Percentiles rank a stretch among this genome's conserved stretches.
These are phyloP conservation scores for Acleris holmiana DNA, from an alignment of 2,888 invertebrate species.

Conservation along the genomic window DNA sequence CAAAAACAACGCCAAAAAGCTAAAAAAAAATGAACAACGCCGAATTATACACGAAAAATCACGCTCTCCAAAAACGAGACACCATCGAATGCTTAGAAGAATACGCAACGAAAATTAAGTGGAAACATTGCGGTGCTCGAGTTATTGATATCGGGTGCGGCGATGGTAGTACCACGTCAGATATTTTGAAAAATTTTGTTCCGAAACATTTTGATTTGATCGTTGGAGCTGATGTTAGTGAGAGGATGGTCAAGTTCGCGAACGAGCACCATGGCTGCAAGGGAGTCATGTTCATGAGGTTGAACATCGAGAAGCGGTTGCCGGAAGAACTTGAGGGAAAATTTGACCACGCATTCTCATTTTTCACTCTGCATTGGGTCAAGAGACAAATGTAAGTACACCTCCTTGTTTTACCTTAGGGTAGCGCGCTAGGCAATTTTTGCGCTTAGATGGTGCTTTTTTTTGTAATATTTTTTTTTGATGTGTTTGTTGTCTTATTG, in stretches of 20 bases:
- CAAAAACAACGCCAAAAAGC: conserved; percentile 42
- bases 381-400: conserved; percentile 84
- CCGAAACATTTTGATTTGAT: conserved; percentile 73
- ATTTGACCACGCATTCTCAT: conserved; percentile 87
- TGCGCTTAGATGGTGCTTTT: too few species aligned
- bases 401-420: not conserved
- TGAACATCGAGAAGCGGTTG: conserved; percentile 82
- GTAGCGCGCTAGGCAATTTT: not conserved
- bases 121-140: conserved; percentile 76
- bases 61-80: conserved; percentile 86
- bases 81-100: conserved; percentile 85
- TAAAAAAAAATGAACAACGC: conserved; percentile 84
- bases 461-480: too few species aligned
- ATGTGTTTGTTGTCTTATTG: too few species aligned
- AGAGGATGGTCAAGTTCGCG: conserved; percentile 87
- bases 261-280: conserved; percentile 65
- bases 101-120: conserved; percentile 83
- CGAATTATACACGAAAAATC: conserved; percentile 87
- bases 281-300: conserved; percentile 65
- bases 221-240: conserved; percentile 86
- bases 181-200: conserved; percentile 83
- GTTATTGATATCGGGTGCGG: conserved; percentile 90
- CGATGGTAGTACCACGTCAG: conserved; percentile 87
- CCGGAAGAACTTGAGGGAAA: conserved; percentile 65
- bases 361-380: conserved; percentile 91